Evolutionary conservation across 2,888 invertebrate species (phyloP).

Genomic region (Neoascia interrupta): DNA sequence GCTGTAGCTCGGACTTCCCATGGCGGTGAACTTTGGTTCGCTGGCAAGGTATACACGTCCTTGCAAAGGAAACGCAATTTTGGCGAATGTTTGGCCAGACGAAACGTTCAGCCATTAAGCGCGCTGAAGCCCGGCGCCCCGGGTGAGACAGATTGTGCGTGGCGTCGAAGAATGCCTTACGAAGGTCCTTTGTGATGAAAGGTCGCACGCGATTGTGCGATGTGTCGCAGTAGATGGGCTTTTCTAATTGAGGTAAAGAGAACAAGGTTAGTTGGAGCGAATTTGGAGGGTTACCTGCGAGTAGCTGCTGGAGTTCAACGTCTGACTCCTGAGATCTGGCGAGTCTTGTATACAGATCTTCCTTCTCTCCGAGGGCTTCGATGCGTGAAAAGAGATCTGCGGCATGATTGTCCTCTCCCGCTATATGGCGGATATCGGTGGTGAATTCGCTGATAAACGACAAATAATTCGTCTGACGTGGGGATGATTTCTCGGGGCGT

Average conservation of each 20-base stretch:
- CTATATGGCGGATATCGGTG: background rate
- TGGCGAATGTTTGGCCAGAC: slow-evolving; percentile 6
- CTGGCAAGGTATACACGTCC: slow-evolving; percentile 5
- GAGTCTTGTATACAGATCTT: background rate
- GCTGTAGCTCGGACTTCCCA: background rate
- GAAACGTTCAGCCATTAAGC: slow-evolving; percentile 1
- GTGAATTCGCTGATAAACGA: background rate
- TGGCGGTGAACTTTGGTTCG: slow-evolving; percentile 1
- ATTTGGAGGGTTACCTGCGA: background rate
- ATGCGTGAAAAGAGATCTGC: background rate
- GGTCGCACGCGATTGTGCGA: slow-evolving; percentile 25
- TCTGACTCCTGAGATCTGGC: slow-evolving; percentile 8
- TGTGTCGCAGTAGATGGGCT: slow-evolving; percentile 5
- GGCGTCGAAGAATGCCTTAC: background rate
- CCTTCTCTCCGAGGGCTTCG: background rate
- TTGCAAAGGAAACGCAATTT: background rate
- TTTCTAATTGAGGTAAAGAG: background rate
- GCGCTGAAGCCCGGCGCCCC: background rate
- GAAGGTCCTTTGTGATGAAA: slow-evolving; percentile 6
- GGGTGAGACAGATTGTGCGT: background rate
- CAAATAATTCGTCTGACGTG: background rate
- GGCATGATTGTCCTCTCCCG: background rate
- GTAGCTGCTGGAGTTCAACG: slow-evolving; percentile 6
- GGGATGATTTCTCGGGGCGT: background rate
- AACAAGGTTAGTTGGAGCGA: slow-evolving; percentile 5